Conservation (phyloP, 1,140 invertebrate genomes). For the Heliconius eleuchia region DNA sequence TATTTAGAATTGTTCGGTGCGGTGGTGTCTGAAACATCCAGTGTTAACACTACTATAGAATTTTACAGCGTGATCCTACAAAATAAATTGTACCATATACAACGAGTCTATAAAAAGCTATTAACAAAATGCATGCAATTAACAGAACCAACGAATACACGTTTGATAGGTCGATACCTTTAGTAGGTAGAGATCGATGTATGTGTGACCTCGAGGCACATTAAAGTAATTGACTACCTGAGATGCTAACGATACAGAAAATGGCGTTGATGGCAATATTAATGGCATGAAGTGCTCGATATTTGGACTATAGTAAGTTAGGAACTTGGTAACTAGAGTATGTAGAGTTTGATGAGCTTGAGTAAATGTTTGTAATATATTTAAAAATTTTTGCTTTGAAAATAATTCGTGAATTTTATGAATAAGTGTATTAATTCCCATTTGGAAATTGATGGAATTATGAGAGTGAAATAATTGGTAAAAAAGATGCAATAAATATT, state of each 20-base stretch:
- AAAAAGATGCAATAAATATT: too few species aligned
- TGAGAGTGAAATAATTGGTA: not conserved
- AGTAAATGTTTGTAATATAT: too few species aligned
- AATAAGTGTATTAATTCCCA: too few species aligned
- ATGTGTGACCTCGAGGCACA: not conserved
- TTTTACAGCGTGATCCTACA: too few species aligned
- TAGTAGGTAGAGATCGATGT: not conserved
- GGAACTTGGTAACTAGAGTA: not conserved
- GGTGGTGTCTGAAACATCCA: too few species aligned
- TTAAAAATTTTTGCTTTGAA: not conserved
- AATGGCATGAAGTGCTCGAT: not conserved
- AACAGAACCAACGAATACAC: not conserved
- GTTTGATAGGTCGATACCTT: not conserved
- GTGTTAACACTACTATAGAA: too few species aligned
- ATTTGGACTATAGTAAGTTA: not conserved
- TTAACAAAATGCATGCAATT: not conserved
- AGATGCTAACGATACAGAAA: slow-evolving; percentile 7
- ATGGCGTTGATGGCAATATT: not conserved
- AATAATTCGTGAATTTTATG: too few species aligned
- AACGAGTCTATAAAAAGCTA: not conserved
- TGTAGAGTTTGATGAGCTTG: not conserved
- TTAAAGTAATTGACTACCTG: slow-evolving; percentile 9
- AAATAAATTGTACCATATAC: not conserved
- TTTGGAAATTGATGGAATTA: too few species aligned
- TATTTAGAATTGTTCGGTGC: too few species aligned